Percentiles rank a stretch among this genome's conserved stretches.
These are phyloP conservation scores for Hycleus cichorii DNA, from an alignment of 1,140 invertebrate species.

Conservation along the genomic window DNA sequence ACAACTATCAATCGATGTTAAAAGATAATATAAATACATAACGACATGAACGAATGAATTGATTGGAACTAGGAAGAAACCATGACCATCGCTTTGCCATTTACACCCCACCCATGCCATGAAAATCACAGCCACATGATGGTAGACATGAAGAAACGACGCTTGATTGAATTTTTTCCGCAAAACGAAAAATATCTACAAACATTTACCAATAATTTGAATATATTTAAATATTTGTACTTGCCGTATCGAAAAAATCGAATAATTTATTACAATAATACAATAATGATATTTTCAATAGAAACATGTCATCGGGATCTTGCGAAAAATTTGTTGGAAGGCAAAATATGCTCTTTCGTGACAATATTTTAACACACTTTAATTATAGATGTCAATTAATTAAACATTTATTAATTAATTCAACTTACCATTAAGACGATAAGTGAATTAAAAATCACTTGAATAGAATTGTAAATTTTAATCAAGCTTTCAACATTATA, in stretches of 20 bases:
- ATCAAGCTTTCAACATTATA: neutral
- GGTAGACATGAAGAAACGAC: neutral
- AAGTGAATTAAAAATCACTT: neutral
- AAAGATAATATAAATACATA: neutral
- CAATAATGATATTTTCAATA: constrained; percentile 49
- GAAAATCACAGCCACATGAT: no score
- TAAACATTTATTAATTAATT: neutral
- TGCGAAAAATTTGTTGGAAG: constrained; percentile 64
- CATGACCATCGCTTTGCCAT: no score
- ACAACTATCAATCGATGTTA: no score
- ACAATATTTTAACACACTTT: neutral
- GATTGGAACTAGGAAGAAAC: no score
- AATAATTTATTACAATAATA: constrained; percentile 61
- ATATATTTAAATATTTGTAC: constrained; percentile 9
- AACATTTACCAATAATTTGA: no score
- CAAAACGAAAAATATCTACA: neutral
- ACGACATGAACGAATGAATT: no score
- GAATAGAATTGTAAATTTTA: neutral
- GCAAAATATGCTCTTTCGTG: constrained; percentile 43
- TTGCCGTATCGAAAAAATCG: constrained; percentile 62
- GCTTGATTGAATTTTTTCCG: neutral
- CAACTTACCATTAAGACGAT: neutral
- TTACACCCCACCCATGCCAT: no score
- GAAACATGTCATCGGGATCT: constrained; percentile 52
- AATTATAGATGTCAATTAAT: neutral